A percentile compares a stretch with the other conserved stretches of the same genome.
Conservation (phyloP, 2,113 vertebrate genomes). For the Leuciscus idus region DNA sequence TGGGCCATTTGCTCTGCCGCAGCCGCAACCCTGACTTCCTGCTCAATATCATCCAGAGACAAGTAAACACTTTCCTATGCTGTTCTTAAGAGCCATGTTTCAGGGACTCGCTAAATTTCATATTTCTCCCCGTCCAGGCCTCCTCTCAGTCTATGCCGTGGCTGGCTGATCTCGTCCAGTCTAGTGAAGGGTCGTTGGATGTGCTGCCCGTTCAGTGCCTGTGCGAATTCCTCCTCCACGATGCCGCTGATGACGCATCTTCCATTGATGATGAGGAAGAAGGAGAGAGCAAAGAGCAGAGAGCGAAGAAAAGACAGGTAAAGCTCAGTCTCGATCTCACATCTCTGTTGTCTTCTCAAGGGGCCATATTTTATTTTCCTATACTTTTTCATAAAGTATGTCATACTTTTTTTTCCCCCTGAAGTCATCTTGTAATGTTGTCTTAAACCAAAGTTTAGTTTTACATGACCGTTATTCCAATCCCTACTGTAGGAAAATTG, state of each 20-base stretch:
- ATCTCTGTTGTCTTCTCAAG: not conserved
- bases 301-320: constrained; percentile 91
- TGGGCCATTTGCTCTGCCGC: constrained; percentile 94
- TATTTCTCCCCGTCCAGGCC: constrained; percentile 73
- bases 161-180: constrained; percentile 97
- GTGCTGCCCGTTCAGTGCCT: constrained; percentile 97
- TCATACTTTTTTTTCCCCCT: not conserved
- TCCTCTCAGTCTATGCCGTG: constrained; percentile 99
- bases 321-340: not conserved
- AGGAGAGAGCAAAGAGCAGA: constrained; percentile 94
- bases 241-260: constrained; percentile 85
- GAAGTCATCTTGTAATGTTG: not conserved
- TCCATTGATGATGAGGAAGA: constrained; percentile 91
- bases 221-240: constrained; percentile 95
- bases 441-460: not conserved
- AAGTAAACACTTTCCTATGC: constrained; percentile 74
- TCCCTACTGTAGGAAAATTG: not conserved
- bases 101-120: not conserved
- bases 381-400: no score
- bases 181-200: constrained; percentile 95
- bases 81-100: not conserved
- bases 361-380: no score
- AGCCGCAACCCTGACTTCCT: constrained; percentile 96
- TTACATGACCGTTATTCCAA: not conserved
- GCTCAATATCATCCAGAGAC: constrained; percentile 97